These are phyloP conservation scores for Thereva nobilitata DNA, from an alignment of 2,888 invertebrate genomes.

Conservation along the genomic window DNA sequence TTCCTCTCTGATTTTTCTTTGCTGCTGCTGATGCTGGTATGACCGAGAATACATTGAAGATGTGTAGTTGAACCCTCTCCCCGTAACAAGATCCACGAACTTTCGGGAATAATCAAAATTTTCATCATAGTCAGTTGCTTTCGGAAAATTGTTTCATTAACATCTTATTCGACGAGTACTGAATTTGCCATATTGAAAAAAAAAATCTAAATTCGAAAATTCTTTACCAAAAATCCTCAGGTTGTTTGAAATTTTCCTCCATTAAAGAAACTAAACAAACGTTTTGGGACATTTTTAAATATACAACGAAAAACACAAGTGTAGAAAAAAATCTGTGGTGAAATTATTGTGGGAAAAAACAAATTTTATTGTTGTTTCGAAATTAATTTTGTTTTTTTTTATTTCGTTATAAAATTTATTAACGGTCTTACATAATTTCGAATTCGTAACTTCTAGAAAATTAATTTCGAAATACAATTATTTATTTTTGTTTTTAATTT, in stretches of 20 bases:
- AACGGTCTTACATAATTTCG: no score
- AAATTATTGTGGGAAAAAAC: no score
- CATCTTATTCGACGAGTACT: constrained; percentile 48
- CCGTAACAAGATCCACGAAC: constrained; percentile 16
- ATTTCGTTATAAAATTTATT: no score
- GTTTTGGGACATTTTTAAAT: no score
- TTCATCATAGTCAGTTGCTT: constrained; percentile 55
- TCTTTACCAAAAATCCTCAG: constrained; percentile 19
- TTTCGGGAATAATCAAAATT: constrained; percentile 42
- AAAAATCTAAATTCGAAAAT: background rate
- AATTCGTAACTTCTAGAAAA: background rate
- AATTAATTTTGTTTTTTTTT: background rate
- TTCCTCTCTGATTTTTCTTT: constrained; percentile 15
- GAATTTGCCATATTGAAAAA: constrained; percentile 15
- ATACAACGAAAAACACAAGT: no score
- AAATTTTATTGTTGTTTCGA: background rate
- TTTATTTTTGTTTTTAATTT: background rate
- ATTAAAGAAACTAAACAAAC: no score
- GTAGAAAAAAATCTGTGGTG: no score
- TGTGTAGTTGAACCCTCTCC: constrained; percentile 9
- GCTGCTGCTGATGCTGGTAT: constrained; percentile 1
- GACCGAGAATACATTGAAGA: constrained; percentile 9
- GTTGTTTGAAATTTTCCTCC: constrained; percentile 12
- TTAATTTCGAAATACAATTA: constrained; percentile 18
- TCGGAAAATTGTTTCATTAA: constrained; percentile 60